Evolutionary conservation across 2,888 invertebrate species (phyloP), one percentile per base, ranked within the genome.

Genomic region (Trachelus tabidus): DNA sequence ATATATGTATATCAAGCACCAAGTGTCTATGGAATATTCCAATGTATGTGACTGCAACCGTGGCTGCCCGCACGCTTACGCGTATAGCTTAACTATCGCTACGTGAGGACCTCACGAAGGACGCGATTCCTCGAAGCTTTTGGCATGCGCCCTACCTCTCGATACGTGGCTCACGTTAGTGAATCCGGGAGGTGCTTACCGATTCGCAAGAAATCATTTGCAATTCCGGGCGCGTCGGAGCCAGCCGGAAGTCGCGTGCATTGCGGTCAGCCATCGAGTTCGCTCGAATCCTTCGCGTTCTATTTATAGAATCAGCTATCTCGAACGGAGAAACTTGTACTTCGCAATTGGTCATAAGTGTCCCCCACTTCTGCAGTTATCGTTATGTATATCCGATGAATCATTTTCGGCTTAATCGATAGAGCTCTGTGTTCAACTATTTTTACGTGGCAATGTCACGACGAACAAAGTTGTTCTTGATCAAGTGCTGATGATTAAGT

Each of bases 11-110:
- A 9, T 56, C 56, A 9, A 23, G 56, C 23, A 31, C 71, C 71
- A 34, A 71, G 31, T 71, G 12, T 31, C 71, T 31, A 71, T 71
- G 71, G 71, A 71, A 71, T 71, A 71, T 71, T 71, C 71, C 71
- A 9, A 56, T 3, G 31, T 71, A 11, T 34, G 31, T 23, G 31
- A 71, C 71, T 12, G 71, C 71, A 34, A 12, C 31, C 71, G 3
- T 9, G 33, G 15, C 71, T 31, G 71, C 0, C 71, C 12, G 71
- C 1, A 31, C 71, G 31, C 71, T 71, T 56, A 23, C 56, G 15
- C 23, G 6, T 6, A 56, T 9, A 56, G 2, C 9, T 56, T 15
- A 31, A 34, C 71, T 31, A 31, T 71, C 71, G 71, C 71, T 71
- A 71, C 31, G 71, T 71, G 71, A 34, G 31, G 71, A 71, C 33